phyloP scores from a whole-genome alignment of 23 tunicate genomes.

The Diplosoma virens region DNA sequence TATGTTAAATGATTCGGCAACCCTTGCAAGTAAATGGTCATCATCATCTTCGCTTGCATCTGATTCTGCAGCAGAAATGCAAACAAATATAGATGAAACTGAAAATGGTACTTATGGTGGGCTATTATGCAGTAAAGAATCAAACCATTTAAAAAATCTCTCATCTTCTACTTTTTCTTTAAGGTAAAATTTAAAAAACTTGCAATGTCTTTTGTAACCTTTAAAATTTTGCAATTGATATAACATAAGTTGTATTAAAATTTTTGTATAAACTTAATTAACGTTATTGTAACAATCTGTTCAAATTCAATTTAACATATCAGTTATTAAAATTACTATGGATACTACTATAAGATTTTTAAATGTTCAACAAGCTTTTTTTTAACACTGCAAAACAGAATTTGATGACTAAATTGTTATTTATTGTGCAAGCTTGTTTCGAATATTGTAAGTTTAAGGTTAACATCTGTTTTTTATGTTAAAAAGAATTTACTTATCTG shows the following conservation, averaged over 20 bases:
- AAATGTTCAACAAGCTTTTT: too few species aligned
- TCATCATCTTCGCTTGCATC: constrained; percentile 20
- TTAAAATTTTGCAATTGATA: neutral
- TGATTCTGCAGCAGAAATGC: neutral
- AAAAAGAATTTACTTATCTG: too few species aligned
- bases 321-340: too few species aligned
- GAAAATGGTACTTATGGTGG: neutral
- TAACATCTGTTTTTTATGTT: too few species aligned
- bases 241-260: too few species aligned
- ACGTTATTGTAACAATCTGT: neutral
- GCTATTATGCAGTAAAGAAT: neutral
- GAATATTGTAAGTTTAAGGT: too few species aligned
- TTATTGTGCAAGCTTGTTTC: too few species aligned
- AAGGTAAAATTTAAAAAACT: neutral
- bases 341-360: too few species aligned
- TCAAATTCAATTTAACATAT: too few species aligned
- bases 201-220: neutral
- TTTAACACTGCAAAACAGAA: too few species aligned
- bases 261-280: neutral
- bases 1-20: neutral
- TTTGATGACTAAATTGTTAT: too few species aligned
- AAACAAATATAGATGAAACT: neutral
- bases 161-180: neutral
- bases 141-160: neutral
- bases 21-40: constrained; percentile 8